Base-by-base conservation (phyloP, 2,113 vertebrate genomes). In the Raja brachyura region DNA sequence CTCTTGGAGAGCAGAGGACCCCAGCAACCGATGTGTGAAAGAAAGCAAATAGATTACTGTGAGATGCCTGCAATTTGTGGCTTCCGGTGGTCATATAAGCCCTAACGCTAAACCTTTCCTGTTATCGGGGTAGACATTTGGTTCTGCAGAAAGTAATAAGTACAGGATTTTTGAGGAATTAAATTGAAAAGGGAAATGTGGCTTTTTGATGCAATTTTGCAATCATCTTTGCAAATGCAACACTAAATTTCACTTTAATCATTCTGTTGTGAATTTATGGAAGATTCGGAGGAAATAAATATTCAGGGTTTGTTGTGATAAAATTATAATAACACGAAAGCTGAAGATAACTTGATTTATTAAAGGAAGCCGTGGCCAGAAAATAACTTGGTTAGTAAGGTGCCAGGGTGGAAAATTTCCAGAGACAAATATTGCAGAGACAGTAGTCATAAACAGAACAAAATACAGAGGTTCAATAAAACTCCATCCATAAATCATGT, bases 1-100 rank as follows among this genome's bases (percentile, higher is more conserved):
- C 77, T 94, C 93, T 0, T 94, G 48, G 93, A 93, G 79, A 73
- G 31, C 83, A 93, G 93, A 83, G 93, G 94, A 93, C 92, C 93
- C 93, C 93, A 94, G 94, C 54, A 93, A 85, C 73, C 75, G 1
- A 93, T 93, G 93, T 94, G 93, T 95, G 94, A 94, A 94, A 94
- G 88, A 93, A 77, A 78, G 93, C 0, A 1, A 0, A 0, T 85
- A 93, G 94, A 94, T 94, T 94, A 93, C 0, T 94, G 95, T 94
- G 93, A 94, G 94, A 93, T 66, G n/a, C 81, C 94, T 77, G 93
- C 39, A 93, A 77, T 94, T 94, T 94, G 93, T 93, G 94, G 93
- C 88, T 93, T 90, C 68, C 33, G 86, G 20, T 90, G 9, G 66
- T 73, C 18, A 92, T 54, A 73, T 73, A 92, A 92, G 48, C 66